Conservation (phyloP, 2,113 vertebrate species). For the Plotosus lineatus region DNA sequence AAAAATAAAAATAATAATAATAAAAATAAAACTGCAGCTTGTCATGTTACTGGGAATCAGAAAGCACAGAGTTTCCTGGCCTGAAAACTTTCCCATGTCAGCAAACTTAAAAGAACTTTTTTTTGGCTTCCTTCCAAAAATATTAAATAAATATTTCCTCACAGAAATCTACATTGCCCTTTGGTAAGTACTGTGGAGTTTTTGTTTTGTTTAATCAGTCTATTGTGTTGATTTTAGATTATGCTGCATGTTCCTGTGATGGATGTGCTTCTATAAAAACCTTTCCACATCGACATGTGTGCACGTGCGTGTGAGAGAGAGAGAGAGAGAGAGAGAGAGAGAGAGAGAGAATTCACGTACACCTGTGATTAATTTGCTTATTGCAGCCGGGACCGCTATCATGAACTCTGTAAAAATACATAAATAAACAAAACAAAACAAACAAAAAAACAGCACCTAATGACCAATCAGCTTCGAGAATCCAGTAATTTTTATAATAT, state of each 20-base stretch:
- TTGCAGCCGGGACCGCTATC: not conserved
- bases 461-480: not conserved
- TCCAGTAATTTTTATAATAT: not conserved
- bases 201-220: not conserved
- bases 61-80: not conserved
- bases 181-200: not conserved
- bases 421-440: too few relatives aligned
- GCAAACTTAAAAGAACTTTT: slow-evolving; percentile 51
- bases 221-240: not conserved
- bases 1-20: too few relatives aligned
- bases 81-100: not conserved
- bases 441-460: too few relatives aligned
- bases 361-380: not conserved
- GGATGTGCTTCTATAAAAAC: not conserved
- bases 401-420: not conserved
- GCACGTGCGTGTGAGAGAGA: too few relatives aligned
- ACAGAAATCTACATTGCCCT: not conserved
- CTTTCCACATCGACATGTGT: too few relatives aligned
- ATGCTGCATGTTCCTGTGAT: not conserved
- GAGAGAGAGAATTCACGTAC: not conserved
- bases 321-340: too few relatives aligned
- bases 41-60: not conserved
- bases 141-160: not conserved
- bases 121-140: not conserved
- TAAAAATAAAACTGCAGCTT: not conserved